These are phyloP conservation scores for Ceratina japonica DNA, from an alignment of 1,140 invertebrate genomes.

Conservation along the genomic window DNA sequence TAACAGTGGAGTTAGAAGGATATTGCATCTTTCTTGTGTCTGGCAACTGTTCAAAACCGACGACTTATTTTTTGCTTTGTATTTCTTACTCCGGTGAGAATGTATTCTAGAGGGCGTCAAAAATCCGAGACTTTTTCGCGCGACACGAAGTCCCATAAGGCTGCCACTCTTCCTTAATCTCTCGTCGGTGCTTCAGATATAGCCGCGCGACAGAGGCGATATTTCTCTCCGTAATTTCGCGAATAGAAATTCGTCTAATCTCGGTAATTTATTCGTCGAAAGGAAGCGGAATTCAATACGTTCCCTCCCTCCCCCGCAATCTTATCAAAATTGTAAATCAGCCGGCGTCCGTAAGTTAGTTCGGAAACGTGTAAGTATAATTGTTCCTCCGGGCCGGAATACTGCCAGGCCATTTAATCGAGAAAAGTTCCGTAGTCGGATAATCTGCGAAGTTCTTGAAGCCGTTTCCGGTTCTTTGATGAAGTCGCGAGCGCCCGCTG, in stretches of 20 bases:
- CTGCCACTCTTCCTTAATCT: too few species aligned
- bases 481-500: conserved; percentile 14
- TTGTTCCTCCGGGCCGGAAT: conserved; percentile 25
- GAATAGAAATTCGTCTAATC: background rate
- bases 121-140: too few species aligned
- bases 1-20: too few species aligned
- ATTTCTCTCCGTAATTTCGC: too few species aligned
- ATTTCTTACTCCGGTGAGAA: too few species aligned
- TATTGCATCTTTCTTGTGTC: too few species aligned
- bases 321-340: conserved; percentile 41
- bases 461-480: conserved; percentile 30
- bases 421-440: conserved; percentile 25
- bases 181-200: too few species aligned
- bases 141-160: too few species aligned
- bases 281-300: conserved; percentile 38
- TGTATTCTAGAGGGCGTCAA: too few species aligned
- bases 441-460: conserved; percentile 37
- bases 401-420: conserved; percentile 24
- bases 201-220: too few species aligned
- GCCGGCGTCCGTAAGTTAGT: background rate
- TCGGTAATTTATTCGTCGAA: conserved; percentile 28
- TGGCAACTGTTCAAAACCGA: too few species aligned
- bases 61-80: too few species aligned
- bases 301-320: background rate
- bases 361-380: conserved; percentile 44